Percentiles rank a stretch among this genome's conserved stretches.
phyloP scores from a whole-genome alignment of 2,888 invertebrate genomes.

The Actias luna region DNA sequence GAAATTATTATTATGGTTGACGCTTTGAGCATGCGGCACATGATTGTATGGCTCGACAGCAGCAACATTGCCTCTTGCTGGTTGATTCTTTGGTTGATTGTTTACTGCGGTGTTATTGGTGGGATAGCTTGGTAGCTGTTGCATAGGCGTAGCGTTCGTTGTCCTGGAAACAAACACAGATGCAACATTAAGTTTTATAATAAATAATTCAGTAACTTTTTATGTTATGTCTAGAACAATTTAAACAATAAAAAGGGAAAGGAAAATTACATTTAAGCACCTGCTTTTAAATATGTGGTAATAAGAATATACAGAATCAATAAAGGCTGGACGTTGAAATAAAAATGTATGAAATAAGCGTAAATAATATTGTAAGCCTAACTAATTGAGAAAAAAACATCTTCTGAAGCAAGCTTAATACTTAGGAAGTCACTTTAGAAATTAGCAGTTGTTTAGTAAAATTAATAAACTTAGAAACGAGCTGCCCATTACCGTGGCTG shows the following conservation, averaged over 20 bases:
- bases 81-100: constrained; percentile 77
- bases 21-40: constrained; percentile 85
- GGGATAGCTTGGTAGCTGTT: constrained; percentile 73
- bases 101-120: constrained; percentile 54
- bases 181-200: neutral
- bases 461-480: neutral
- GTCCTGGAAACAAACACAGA: constrained; percentile 52
- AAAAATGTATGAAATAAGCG: neutral
- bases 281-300: too few species aligned
- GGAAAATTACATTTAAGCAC: too few species aligned
- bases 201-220: neutral
- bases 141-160: constrained; percentile 72
- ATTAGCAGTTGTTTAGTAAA: neutral
- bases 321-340: neutral
- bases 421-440: neutral
- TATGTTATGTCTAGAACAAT: too few species aligned
- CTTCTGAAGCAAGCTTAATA: neutral
- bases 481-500: constrained; percentile 40
- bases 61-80: constrained; percentile 89
- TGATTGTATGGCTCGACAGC: constrained; percentile 95
- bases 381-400: neutral
- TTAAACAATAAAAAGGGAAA: too few species aligned
- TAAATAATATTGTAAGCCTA: constrained; percentile 2
- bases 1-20: constrained; percentile 70
- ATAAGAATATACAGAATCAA: too few species aligned